phyloP scores from a whole-genome alignment of 2,113 vertebrate species.

The Oostethus manadensis region DNA sequence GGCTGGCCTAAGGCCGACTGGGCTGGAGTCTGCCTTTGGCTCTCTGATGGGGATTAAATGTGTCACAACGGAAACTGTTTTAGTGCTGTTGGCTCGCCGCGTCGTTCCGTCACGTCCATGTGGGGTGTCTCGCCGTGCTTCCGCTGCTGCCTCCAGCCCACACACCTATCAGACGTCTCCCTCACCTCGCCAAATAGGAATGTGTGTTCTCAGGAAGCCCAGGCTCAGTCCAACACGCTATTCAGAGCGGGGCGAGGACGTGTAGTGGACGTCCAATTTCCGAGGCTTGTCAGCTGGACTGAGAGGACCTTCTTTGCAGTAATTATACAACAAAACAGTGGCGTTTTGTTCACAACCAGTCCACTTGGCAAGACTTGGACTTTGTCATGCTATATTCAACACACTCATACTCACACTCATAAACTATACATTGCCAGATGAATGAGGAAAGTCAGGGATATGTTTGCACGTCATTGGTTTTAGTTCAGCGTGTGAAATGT shows the following conservation, averaged over 20 bases:
- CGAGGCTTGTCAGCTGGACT: conserved; percentile 56
- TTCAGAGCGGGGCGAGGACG: conserved; percentile 63
- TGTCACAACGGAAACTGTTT: conserved; percentile 72
- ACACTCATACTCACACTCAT: conserved; percentile 28
- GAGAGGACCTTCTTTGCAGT: conserved; percentile 33
- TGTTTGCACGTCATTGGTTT: conserved; percentile 18
- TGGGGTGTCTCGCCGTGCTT: conserved; percentile 50
- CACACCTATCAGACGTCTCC: conserved; percentile 55
- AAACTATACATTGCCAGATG: conserved; percentile 6
- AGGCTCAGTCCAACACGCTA: conserved; percentile 42
- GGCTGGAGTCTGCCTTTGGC: conserved; percentile 27
- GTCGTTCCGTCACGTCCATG: conserved; percentile 68
- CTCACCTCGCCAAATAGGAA: conserved; percentile 66
- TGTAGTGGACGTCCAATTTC: conserved; percentile 61
- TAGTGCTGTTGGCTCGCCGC: conserved; percentile 63
- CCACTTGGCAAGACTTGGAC: conserved; percentile 16
- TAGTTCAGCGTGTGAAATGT: conserved; percentile 21
- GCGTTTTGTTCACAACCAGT: conserved; percentile 31
- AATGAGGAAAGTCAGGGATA: conserved; percentile 24
- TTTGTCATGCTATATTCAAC: conserved; percentile 31
- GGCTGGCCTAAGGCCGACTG: conserved; percentile 28
- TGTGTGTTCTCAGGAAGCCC: conserved; percentile 68
- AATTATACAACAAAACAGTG: conserved; percentile 43
- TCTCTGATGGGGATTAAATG: conserved; percentile 65
- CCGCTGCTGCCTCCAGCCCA: conserved; percentile 46